Evolutionary conservation across 2,113 vertebrate species (phyloP).

Genomic region (Coturnix japonica): DNA sequence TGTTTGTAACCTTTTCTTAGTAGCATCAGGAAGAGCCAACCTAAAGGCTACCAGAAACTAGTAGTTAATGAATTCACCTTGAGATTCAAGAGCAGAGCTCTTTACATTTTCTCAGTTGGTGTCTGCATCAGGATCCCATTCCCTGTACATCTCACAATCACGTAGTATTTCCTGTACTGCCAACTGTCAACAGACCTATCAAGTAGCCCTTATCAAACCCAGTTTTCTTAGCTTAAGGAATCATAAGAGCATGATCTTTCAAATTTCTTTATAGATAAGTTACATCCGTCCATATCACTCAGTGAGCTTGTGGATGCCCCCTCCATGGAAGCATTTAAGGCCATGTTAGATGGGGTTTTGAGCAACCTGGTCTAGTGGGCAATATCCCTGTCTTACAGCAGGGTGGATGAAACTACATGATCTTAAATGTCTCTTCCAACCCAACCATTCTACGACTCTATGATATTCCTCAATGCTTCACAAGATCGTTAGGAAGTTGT

Average conservation of each 20-base stretch:
- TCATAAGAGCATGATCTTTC: background rate
- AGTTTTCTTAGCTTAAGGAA: background rate
- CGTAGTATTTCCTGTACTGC: background rate
- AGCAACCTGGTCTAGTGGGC: too few relatives aligned
- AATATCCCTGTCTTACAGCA: too few relatives aligned
- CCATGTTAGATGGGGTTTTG: too few relatives aligned
- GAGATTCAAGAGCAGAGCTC: background rate
- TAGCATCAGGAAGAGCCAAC: background rate
- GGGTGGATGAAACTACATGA: too few relatives aligned
- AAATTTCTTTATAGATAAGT: background rate
- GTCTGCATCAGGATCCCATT: background rate
- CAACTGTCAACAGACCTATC: background rate
- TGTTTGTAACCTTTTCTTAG: background rate
- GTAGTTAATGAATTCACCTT: background rate
- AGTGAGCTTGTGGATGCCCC: too few relatives aligned
- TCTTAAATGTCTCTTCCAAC: too few relatives aligned
- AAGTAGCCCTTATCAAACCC: background rate
- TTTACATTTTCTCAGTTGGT: background rate
- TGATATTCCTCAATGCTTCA: background rate
- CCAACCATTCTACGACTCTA: too few relatives aligned
- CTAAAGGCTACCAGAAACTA: background rate
- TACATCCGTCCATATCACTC: background rate
- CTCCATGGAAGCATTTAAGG: too few relatives aligned
- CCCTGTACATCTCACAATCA: background rate
- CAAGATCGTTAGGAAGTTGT: background rate